Conservation (phyloP, 1,140 invertebrate genomes). For the Zaprionus nigranus region DNA sequence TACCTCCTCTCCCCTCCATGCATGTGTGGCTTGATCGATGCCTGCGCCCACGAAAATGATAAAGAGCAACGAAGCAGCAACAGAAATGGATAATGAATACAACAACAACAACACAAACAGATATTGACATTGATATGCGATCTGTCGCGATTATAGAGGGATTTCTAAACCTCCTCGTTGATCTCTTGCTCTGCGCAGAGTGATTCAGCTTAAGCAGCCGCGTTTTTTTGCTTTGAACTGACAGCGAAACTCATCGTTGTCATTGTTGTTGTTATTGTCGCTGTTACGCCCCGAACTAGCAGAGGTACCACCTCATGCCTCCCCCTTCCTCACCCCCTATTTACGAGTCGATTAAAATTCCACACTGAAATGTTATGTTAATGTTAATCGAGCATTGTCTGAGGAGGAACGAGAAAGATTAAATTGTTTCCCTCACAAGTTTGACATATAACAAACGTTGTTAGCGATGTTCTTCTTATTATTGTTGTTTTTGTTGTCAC, state of each 20-base stretch:
- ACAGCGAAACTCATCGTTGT: slow-evolving; percentile 46
- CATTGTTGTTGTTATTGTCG: slow-evolving; percentile 29
- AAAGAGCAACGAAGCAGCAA: slow-evolving; percentile 8
- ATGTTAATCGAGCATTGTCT: slow-evolving; percentile 80
- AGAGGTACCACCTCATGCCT: background rate
- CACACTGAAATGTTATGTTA: slow-evolving; percentile 64
- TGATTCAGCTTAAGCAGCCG: slow-evolving; percentile 39
- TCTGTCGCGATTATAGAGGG: slow-evolving; percentile 22
- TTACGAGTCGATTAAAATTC: slow-evolving; percentile 77
- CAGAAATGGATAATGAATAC: slow-evolving; percentile 1
- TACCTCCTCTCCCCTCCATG: slow-evolving; percentile 23
- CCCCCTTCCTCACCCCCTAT: slow-evolving; percentile 18
- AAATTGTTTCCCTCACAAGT: slow-evolving; percentile 72
- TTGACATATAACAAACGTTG: slow-evolving; percentile 69
- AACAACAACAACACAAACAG: slow-evolving; percentile 46
- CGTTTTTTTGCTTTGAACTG: slow-evolving; percentile 51
- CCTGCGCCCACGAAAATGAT: slow-evolving; percentile 62
- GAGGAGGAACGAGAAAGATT: slow-evolving; percentile 68
- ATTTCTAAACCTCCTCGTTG: background rate
- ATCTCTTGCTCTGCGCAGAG: background rate
- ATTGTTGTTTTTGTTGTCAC: slow-evolving; percentile 7
- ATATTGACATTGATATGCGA: slow-evolving; percentile 60
- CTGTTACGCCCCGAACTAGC: slow-evolving; percentile 55
- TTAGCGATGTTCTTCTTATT: slow-evolving; percentile 14
- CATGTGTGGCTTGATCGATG: slow-evolving; percentile 70